Conservation (phyloP, 1,140 invertebrate species). For the Heliconius nattereri region DNA sequence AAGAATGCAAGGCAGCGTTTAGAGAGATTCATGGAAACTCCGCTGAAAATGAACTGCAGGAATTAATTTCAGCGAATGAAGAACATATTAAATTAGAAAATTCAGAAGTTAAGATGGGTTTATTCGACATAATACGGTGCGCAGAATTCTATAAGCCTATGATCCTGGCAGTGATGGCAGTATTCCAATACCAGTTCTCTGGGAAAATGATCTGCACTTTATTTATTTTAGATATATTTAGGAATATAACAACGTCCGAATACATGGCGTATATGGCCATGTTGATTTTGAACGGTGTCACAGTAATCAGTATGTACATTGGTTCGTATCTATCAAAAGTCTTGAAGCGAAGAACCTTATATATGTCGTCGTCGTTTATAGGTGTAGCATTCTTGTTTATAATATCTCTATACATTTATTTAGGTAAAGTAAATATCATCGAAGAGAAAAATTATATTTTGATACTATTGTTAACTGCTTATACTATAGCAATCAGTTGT, state of each 20-base stretch:
- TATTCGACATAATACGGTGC: conserved; percentile 12
- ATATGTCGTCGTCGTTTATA: conserved; percentile 21
- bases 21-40: conserved; percentile 46
- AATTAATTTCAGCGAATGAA: conserved; percentile 38
- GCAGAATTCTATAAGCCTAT: conserved; percentile 29
- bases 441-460: conserved; percentile 23
- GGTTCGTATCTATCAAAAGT: conserved; percentile 26
- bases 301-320: conserved; percentile 32
- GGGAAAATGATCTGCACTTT: conserved; percentile 31
- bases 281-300: conserved; percentile 35
- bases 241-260: conserved; percentile 16
- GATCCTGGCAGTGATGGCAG: neutral
- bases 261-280: conserved; percentile 23
- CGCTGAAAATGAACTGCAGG: conserved; percentile 46
- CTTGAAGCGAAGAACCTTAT: conserved; percentile 28
- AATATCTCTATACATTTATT: conserved; percentile 23
- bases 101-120: neutral
- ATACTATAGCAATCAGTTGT: conserved; percentile 27
- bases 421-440: conserved; percentile 12
- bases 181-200: conserved; percentile 29
- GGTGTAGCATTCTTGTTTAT: conserved; percentile 22
- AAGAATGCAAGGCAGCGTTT: conserved; percentile 42
- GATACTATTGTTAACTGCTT: conserved; percentile 20
- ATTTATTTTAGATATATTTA: conserved; percentile 36
- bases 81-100: conserved; percentile 14